Percentiles rank a stretch among this genome's conserved stretches.
Evolutionary conservation across 1,140 invertebrate genomes (phyloP).

Genomic region (Lycorma delicatula): DNA sequence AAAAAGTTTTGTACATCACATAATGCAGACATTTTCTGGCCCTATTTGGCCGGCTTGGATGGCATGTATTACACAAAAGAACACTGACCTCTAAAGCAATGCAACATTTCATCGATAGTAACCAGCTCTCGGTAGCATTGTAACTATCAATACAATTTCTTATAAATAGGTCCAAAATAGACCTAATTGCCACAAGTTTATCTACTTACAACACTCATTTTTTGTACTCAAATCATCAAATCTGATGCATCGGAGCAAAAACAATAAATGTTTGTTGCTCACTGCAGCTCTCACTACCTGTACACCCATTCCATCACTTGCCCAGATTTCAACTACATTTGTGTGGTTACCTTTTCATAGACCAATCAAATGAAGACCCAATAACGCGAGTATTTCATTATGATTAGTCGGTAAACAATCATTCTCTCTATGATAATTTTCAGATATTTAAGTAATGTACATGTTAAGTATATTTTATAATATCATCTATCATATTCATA

Average conservation of each 20-base stretch:
- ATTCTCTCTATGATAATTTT: no score
- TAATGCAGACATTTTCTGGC: conserved; percentile 33
- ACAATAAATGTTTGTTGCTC: conserved; percentile 28
- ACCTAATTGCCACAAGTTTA: conserved; percentile 34
- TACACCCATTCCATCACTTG: not conserved
- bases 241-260: conserved; percentile 27
- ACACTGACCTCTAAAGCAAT: conserved; percentile 36
- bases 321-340: not conserved
- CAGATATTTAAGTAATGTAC: no score
- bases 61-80: conserved; percentile 39
- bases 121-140: conserved; percentile 29
- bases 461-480: no score
- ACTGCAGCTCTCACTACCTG: not conserved
- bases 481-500: no score
- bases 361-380: no score
- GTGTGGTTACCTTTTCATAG: not conserved
- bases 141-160: conserved; percentile 34
- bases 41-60: conserved; percentile 35
- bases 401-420: no score
- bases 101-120: conserved; percentile 39
- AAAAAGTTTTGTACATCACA: conserved; percentile 28
- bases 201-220: conserved; percentile 26
- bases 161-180: conserved; percentile 34
- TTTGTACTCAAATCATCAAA: conserved; percentile 32
- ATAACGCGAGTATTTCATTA: no score